Evolutionary conservation across 2,113 vertebrate genomes (phyloP).

Genomic region (Phoxinus phoxinus): DNA sequence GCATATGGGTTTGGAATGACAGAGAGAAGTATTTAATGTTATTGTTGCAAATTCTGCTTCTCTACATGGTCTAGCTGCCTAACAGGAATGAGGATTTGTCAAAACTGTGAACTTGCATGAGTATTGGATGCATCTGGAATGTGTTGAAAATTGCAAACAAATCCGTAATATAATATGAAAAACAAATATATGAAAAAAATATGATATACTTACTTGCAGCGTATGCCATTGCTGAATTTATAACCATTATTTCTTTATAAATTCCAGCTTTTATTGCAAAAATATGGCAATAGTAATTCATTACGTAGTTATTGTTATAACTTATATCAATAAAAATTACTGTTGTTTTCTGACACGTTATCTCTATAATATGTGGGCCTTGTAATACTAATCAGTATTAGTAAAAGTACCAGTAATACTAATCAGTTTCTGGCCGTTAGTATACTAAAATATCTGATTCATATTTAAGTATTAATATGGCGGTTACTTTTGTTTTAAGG

Average conservation of each 20-base stretch:
- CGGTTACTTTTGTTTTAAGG: constrained; percentile 72
- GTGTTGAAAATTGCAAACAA: neutral
- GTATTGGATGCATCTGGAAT: neutral
- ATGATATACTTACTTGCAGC: too few relatives aligned
- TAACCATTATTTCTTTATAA: neutral
- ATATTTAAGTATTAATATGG: neutral
- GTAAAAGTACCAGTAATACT: neutral
- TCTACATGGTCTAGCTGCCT: neutral
- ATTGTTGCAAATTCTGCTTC: neutral
- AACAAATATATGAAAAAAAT: neutral
- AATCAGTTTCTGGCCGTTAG: neutral
- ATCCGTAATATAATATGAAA: neutral
- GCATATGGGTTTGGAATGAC: neutral
- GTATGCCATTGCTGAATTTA: neutral
- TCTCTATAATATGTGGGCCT: too few relatives aligned
- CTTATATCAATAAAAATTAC: neutral
- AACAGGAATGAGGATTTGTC: neutral
- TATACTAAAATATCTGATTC: neutral
- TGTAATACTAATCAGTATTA: neutral
- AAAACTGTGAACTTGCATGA: neutral
- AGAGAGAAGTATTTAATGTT: neutral
- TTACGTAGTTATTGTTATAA: neutral
- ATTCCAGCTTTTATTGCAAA: neutral
- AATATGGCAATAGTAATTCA: neutral
- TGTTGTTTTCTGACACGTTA: neutral